phyloP scores from a whole-genome alignment of 2,113 vertebrate genomes.

The Camelus bactrianus region DNA sequence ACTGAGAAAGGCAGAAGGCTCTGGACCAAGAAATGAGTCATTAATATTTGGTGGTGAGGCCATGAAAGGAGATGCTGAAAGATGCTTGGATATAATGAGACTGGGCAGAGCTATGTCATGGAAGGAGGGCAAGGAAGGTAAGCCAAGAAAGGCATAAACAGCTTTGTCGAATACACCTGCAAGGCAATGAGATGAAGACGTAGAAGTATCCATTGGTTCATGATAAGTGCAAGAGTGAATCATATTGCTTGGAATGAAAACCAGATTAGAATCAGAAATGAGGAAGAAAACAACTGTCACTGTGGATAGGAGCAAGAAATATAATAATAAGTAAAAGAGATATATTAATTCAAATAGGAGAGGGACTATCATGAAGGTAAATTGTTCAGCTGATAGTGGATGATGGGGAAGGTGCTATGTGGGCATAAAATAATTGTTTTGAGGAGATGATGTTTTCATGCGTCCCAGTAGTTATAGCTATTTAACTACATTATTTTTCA shows the following conservation, averaged over 20 bases:
- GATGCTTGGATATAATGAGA: background rate
- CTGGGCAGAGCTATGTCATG: background rate
- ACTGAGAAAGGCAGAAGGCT: background rate
- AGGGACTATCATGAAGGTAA: background rate
- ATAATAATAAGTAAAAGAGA: background rate
- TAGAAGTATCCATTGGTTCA: background rate
- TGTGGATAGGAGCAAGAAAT: background rate
- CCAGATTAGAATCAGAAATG: background rate
- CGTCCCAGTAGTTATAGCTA: background rate
- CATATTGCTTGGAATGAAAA: background rate
- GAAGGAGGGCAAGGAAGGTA: background rate
- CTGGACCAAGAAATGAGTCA: background rate
- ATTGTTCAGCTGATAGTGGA: background rate
- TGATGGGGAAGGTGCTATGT: background rate
- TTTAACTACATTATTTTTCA: slow-evolving; percentile 26
- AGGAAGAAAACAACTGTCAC: background rate
- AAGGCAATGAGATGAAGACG: background rate
- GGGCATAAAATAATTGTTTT: background rate
- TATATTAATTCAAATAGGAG: background rate
- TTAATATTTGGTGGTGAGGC: background rate
- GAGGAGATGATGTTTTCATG: background rate
- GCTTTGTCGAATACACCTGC: background rate
- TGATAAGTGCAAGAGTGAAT: background rate
- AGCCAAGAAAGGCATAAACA: background rate
- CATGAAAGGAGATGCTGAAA: background rate